Conservation (phyloP, 2,797 vertebrate genomes). For the Aulostomus chinensis region DNA sequence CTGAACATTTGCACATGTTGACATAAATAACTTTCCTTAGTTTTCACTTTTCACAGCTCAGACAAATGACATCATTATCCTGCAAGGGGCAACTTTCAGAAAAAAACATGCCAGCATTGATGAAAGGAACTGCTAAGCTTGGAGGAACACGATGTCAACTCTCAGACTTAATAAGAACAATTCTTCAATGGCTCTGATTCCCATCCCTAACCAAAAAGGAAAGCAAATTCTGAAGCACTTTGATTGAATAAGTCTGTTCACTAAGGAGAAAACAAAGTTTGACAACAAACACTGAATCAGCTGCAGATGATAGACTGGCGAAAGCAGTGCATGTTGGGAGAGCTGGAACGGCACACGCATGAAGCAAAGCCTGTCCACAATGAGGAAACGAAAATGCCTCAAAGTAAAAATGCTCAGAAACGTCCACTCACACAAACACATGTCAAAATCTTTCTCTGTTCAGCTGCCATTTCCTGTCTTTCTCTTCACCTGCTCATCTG, state of each 20-base stretch:
- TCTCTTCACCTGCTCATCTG: constrained; percentile 1
- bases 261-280: constrained; percentile 38
- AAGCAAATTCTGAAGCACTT: constrained; percentile 45
- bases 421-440: constrained; percentile 3
- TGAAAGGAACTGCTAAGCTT: too few relatives aligned
- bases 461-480: constrained; percentile 34
- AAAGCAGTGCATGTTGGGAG: constrained; percentile 72
- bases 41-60: too few relatives aligned
- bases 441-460: constrained; percentile 21
- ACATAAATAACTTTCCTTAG: too few relatives aligned
- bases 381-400: constrained; percentile 44
- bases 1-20: too few relatives aligned
- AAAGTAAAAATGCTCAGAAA: constrained; percentile 44
- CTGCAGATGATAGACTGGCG: constrained; percentile 47
- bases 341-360: constrained; percentile 28
- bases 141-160: too few relatives aligned
- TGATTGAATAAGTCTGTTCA: constrained; percentile 35
- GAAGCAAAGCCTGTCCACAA: constrained; percentile 56
- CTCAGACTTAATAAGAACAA: too few relatives aligned
- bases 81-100: too few relatives aligned
- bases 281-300: constrained; percentile 50
- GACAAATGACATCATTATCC: too few relatives aligned
- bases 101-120: too few relatives aligned
- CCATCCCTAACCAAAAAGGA: too few relatives aligned
- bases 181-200: too few relatives aligned